Conservation (phyloP, 2,888 invertebrate genomes). For the Dolichopus griseipennis region DNA sequence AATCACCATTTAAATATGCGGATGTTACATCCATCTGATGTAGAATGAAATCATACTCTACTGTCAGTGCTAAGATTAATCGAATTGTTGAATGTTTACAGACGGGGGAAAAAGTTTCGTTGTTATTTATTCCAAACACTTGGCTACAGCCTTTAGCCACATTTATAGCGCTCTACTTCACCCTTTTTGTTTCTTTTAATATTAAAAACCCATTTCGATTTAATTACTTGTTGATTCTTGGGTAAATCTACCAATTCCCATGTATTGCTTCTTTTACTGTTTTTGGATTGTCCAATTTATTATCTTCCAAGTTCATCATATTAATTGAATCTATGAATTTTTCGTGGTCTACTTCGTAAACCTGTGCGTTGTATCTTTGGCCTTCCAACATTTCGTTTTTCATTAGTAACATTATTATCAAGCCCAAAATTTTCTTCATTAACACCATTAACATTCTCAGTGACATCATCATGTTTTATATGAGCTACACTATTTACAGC, state of each 20-base stretch:
- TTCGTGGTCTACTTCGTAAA: background rate
- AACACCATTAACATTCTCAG: no score
- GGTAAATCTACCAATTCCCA: no score
- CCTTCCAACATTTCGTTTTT: background rate
- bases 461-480: no score
- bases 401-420: background rate
- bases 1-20: conserved; percentile 19
- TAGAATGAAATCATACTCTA: conserved; percentile 16
- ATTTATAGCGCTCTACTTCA: conserved; percentile 14
- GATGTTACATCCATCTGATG: conserved; percentile 17
- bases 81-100: conserved; percentile 19
- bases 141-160: conserved; percentile 21
- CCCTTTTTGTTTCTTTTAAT: conserved; percentile 18
- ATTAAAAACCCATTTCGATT: conserved; percentile 18
- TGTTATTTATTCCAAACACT: conserved; percentile 16
- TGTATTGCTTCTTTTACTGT: conserved; percentile 12
- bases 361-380: background rate
- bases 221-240: conserved; percentile 8
- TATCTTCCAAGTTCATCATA: background rate
- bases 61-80: conserved; percentile 15
- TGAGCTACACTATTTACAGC: no score
- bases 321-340: background rate
- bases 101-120: conserved; percentile 19
- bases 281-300: background rate
- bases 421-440: background rate